Base-by-base conservation (phyloP, 2,888 invertebrate genomes). In the Eretmocerus hayati region DNA sequence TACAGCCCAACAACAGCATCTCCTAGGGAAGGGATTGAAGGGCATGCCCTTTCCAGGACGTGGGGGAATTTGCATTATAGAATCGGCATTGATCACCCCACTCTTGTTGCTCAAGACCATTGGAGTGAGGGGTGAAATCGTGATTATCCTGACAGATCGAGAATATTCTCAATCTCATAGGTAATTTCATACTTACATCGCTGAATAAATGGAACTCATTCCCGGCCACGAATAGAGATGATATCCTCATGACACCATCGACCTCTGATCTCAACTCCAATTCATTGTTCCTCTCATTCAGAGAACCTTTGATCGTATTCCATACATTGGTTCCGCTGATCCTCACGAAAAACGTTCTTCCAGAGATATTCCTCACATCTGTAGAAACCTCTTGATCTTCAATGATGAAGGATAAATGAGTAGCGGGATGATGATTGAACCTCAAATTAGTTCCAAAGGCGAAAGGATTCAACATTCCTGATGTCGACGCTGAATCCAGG, bases 131-230 rank as follows among this genome's bases (percentile, higher is more conserved):
- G n/a, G n/a, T n/a, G n/a, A n/a, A n/a, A n/a, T n/a, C n/a, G n/a
- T n/a, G n/a, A n/a, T n/a, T n/a, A n/a, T n/a, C n/a, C n/a, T n/a
- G n/a, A n/a, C n/a, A n/a, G n/a, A n/a, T n/a, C n/a, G n/a, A n/a
- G n/a, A n/a, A n/a, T n/a, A n/a, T n/a, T n/a, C n/a, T n/a, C n/a
- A n/a, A n/a, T n/a, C n/a, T n/a, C n/a, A n/a, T n/a, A n/a, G n/a
- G n/a, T n/a, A n/a, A n/a, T 40, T 30, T 40, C 36, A 49, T 39
- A 59, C 60, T 66, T 69, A 82, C 84, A 62, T 78, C 71, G 49
- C 81, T 77, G 63, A 87, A 88, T 30, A 88, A 59, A 54, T 81
- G 76, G n/a, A 87, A 57, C 47, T 75, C 74, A 32, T 78, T 72
- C 1, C 75, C 75, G 54, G 79, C 74, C 47, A 76, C 71, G 19